These are phyloP conservation scores for Siderastrea siderea DNA, from an alignment of 92 coral and sea anemone genomes.

Conservation along the genomic window DNA sequence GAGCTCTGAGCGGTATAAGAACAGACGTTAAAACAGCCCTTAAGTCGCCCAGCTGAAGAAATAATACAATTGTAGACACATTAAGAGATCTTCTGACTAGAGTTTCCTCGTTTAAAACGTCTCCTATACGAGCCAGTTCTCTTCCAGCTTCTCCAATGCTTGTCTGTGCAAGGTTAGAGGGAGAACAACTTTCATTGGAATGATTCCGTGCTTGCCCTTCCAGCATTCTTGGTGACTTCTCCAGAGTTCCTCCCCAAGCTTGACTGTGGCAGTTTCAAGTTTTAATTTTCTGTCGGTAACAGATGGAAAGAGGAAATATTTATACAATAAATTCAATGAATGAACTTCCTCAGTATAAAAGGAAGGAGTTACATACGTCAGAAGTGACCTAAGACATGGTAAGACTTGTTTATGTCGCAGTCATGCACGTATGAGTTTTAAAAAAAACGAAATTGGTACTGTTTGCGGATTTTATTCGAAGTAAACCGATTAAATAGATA, in stretches of 20 bases:
- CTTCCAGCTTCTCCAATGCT: slow-evolving; percentile 32
- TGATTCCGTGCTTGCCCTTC: neutral
- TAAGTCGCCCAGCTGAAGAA: slow-evolving; percentile 25
- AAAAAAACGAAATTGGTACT: neutral
- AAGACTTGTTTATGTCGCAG: too few species aligned
- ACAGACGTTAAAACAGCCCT: slow-evolving; percentile 17
- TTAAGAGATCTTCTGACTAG: neutral
- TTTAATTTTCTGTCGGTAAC: neutral
- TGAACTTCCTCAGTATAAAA: neutral
- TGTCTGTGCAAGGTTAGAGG: neutral
- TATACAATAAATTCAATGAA: neutral
- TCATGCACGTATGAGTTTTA: neutral
- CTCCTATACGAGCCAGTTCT: slow-evolving; percentile 38
- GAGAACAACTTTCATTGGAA: neutral
- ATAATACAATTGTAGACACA: neutral
- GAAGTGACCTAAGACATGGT: neutral
- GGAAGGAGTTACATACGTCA: neutral
- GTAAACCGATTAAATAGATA: slow-evolving; percentile 15
- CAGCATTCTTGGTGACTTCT: neutral
- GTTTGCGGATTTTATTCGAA: neutral
- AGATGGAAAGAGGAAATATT: neutral
- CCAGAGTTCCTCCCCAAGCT: neutral
- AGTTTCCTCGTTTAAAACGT: slow-evolving; percentile 25
- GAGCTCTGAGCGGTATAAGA: neutral
- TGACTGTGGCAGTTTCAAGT: neutral